These are phyloP conservation scores for Zaprionus bogoriensis DNA, from an alignment of 2,888 invertebrate species.

Conservation along the genomic window DNA sequence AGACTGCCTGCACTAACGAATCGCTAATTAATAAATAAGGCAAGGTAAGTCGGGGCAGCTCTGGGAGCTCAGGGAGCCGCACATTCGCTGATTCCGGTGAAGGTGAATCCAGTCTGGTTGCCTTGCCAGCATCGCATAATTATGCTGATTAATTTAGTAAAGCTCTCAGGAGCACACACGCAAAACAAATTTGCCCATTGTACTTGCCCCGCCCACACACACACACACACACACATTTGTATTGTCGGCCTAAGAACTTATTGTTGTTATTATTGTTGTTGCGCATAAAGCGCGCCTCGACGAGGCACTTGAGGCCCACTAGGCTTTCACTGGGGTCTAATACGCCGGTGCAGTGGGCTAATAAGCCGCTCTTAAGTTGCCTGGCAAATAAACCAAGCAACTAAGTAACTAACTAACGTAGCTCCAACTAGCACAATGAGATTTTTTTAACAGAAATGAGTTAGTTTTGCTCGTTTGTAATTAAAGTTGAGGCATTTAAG, in stretches of 20 bases:
- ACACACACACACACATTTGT: constrained; percentile 42
- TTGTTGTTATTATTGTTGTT: not conserved
- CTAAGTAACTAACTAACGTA: not conserved
- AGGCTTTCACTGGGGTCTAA: not conserved
- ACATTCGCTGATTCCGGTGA: not conserved
- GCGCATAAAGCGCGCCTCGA: not conserved
- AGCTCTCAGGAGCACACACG: constrained; percentile 36
- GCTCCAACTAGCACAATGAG: too few relatives aligned
- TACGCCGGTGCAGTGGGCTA: constrained; percentile 17
- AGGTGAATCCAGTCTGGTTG: constrained; percentile 24
- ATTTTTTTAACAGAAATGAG: not conserved
- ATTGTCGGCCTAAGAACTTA: constrained; percentile 30
- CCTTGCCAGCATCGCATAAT: constrained; percentile 62
- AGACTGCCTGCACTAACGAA: constrained; percentile 58
- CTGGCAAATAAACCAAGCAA: not conserved
- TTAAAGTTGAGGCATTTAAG: constrained; percentile 41
- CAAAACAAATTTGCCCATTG: constrained; percentile 22
- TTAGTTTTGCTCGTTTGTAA: constrained; percentile 33
- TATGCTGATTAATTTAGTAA: constrained; percentile 69
- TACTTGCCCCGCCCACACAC: too few relatives aligned
- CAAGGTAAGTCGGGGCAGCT: constrained; percentile 5
- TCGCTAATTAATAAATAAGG: constrained; percentile 70
- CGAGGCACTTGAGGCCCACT: constrained; percentile 30
- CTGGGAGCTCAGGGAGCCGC: not conserved
- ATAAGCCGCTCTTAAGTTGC: constrained; percentile 2